Base-by-base conservation (phyloP, 2,888 invertebrate genomes). In the Mechanitis mazaeus region DNA sequence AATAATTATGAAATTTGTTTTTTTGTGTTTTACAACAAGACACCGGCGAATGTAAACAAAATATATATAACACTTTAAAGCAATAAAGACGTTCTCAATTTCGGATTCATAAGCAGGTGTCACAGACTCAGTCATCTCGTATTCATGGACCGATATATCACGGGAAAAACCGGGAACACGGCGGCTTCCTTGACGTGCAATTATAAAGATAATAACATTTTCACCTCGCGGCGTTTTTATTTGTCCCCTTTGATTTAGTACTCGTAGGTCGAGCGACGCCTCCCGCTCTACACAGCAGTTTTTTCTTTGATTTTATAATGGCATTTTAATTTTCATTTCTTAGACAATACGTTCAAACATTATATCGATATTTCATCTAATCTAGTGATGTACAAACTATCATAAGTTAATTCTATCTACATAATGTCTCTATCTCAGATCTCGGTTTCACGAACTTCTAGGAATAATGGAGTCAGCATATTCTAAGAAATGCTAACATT, bases 181-280 rank as follows among this genome's bases (percentile, higher is more conserved):
- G 72, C 71, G 73, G 78, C 74, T 73, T 76, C 77, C 83, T 83
- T 89, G 90, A 90, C 89, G 86, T 89, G 87, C 90, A 90, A 90
- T 90, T 90, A 90, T 86, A 90, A 87, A 88, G 88, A 89, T 90
- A 90, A 90, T 89, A 90, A 89, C 85, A 84, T 85, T 88, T 87
- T 87, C 88, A 86, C 83, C 85, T 85, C 84, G 79, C 74, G 80
- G 77, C 82, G 80, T 80, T 88, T 87, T 88, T 89, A 88, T 87
- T 87, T 87, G 85, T 86, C 81, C 80, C 76, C 76, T 79, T 82
- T 89, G 89, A 89, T 89, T 88, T 89, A 89, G 20, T 20, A 20
- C 20, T 20, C 20, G 20, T 85, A 82, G 80, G 42, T 42, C 84
- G 77, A 80, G 79, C 80, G 64, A 63, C 63, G 65, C 64, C 38